Conservation (phyloP, 2,888 invertebrate species). For the Podotricha telesiphe region DNA sequence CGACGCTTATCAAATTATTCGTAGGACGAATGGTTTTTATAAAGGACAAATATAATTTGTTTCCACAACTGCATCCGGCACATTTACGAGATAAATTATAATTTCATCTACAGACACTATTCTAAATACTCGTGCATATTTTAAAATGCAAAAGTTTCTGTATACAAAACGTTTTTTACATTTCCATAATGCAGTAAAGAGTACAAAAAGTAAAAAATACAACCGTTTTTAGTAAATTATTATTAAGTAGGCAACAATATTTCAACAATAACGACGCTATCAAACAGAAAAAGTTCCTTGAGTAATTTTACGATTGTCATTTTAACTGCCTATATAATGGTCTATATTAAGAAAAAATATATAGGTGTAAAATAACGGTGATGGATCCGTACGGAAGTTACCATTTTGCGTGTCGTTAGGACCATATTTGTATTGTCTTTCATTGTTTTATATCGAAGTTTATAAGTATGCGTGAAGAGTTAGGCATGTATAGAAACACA, state of each 20-base stretch:
- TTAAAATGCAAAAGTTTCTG: conserved; percentile 1
- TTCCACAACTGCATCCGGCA: background rate
- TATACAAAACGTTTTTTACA: conserved; percentile 2
- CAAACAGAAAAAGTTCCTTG: conserved; percentile 10
- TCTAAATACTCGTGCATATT: background rate
- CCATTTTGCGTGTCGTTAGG: conserved; percentile 30
- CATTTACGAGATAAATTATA: conserved; percentile 6
- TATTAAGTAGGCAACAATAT: background rate
- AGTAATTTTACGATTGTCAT: conserved; percentile 13
- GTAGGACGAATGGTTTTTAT: background rate
- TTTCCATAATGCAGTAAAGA: background rate
- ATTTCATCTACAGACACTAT: background rate
- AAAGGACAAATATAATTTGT: conserved; percentile 6
- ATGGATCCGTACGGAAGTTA: conserved; percentile 35
- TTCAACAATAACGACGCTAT: background rate
- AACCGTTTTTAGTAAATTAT: background rate
- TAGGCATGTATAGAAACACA: conserved; percentile 11
- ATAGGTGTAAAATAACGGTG: conserved; percentile 30
- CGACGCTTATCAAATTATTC: conserved; percentile 9
- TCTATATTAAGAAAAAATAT: conserved; percentile 1
- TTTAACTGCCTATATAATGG: conserved; percentile 5
- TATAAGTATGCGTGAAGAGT: conserved; percentile 39
- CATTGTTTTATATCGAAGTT: conserved; percentile 39
- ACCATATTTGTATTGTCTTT: conserved; percentile 30
- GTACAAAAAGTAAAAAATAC: background rate